Evolutionary conservation across 2,113 vertebrate species (phyloP).

Genomic region (Nothocercus julius): DNA sequence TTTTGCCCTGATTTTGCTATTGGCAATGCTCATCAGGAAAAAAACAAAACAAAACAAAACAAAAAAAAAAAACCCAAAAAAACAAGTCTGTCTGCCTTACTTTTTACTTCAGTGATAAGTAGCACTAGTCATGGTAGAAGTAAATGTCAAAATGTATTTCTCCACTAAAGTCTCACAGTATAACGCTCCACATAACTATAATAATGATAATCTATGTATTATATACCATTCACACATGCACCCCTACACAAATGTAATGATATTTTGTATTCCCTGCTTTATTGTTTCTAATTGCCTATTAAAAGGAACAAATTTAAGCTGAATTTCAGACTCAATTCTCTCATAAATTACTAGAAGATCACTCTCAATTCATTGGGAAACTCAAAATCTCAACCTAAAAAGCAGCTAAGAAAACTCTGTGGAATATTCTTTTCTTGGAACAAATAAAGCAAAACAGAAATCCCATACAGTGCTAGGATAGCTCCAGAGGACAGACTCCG

Average conservation of each 20-base stretch:
- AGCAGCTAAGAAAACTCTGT: background rate
- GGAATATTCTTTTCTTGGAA: background rate
- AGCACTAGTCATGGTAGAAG: background rate
- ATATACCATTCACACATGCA: background rate
- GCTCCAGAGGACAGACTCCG: background rate
- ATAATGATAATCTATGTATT: background rate
- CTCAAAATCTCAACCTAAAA: background rate
- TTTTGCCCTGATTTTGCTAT: background rate
- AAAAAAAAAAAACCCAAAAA: too few relatives aligned
- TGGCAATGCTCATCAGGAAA: background rate
- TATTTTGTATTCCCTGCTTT: background rate
- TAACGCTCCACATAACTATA: background rate
- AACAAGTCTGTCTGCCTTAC: background rate
- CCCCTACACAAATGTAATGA: background rate
- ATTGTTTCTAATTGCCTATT: background rate
- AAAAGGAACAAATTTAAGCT: background rate
- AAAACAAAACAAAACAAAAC: too few relatives aligned
- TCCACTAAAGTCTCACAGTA: background rate
- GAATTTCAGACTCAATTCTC: background rate
- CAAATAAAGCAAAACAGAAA: background rate
- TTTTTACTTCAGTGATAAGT: background rate
- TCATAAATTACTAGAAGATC: background rate
- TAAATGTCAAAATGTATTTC: background rate
- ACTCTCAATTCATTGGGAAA: background rate
- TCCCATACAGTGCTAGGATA: background rate